These are phyloP conservation scores for Lipophrys pholis DNA, from an alignment of 2,113 vertebrate genomes.

Conservation along the genomic window DNA sequence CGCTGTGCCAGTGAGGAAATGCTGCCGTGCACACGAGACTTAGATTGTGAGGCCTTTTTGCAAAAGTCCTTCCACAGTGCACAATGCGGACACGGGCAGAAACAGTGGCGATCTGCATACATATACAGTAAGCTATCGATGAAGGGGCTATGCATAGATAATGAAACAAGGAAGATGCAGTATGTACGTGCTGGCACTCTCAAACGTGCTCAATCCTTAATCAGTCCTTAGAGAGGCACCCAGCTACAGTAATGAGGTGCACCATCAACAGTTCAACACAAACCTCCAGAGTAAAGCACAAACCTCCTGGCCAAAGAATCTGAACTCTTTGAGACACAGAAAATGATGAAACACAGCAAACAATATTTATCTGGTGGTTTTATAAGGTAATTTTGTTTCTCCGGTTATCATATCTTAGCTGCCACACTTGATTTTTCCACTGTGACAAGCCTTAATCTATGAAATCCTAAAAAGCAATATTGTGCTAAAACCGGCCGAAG, in stretches of 20 bases:
- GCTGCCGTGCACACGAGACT: conserved; percentile 4
- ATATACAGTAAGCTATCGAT: conserved; percentile 59
- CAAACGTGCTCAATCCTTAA: conserved; percentile 74
- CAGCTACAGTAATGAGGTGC: conserved; percentile 74
- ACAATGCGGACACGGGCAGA: conserved; percentile 20
- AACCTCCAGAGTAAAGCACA: conserved; percentile 58
- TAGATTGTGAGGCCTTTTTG: conserved; percentile 22
- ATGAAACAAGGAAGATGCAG: conserved; percentile 58
- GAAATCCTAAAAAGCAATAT: conserved; percentile 4
- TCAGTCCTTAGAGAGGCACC: conserved; percentile 73
- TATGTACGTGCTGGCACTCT: conserved; percentile 64
- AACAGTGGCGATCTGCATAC: conserved; percentile 30
- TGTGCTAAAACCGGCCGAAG: neutral
- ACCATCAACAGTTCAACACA: conserved; percentile 72
- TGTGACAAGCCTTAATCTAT: neutral
- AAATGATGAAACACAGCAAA: conserved; percentile 44
- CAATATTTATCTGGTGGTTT: conserved; percentile 34
- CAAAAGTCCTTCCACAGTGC: conserved; percentile 10
- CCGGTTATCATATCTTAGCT: conserved; percentile 10
- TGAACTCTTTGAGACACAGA: conserved; percentile 48
- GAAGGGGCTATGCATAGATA: conserved; percentile 53
- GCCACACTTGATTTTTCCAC: conserved; percentile 10
- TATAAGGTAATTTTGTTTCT: conserved; percentile 18
- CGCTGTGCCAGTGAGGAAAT: neutral
- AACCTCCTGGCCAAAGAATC: conserved; percentile 50